Conservation (phyloP, 2,888 invertebrate genomes). For the Gasteruption jaculator region DNA sequence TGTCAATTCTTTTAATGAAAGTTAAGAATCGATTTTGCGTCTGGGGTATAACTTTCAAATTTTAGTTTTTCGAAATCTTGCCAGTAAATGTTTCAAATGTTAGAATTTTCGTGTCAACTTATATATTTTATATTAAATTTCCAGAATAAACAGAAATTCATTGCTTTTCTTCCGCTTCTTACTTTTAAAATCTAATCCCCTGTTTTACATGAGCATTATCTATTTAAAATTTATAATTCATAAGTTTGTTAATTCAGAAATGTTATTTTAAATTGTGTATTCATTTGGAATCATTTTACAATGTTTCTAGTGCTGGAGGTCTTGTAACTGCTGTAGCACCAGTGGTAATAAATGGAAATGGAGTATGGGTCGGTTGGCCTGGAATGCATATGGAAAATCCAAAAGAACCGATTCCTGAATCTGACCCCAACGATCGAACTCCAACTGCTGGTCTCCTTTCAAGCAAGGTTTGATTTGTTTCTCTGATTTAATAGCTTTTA, state of each 20-base stretch:
- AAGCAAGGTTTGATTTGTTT: conserved; percentile 77
- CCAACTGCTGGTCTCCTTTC: conserved; percentile 83
- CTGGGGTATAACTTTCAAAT: too few species aligned
- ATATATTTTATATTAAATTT: too few species aligned
- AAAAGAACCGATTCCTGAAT: conserved; percentile 78
- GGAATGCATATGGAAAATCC: conserved; percentile 77
- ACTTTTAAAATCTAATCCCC: neutral
- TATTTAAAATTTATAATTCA: neutral
- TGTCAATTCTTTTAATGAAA: too few species aligned
- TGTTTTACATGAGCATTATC: neutral
- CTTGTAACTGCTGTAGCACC: conserved; percentile 88
- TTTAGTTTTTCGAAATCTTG: too few species aligned
- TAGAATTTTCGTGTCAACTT: too few species aligned
- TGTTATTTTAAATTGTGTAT: conserved; percentile 2
- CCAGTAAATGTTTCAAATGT: too few species aligned
- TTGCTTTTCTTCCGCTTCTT: neutral
- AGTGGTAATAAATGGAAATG: conserved; percentile 78
- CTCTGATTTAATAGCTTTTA: too few species aligned
- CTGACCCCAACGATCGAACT: conserved; percentile 78
- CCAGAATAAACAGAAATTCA: neutral
- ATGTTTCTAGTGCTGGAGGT: conserved; percentile 73
- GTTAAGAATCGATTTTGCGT: too few species aligned
- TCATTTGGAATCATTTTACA: too few species aligned
- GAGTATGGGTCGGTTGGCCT: conserved; percentile 90
- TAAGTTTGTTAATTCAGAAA: neutral